Conservation (phyloP, 2,113 vertebrate species). For the Neotragus moschatus region DNA sequence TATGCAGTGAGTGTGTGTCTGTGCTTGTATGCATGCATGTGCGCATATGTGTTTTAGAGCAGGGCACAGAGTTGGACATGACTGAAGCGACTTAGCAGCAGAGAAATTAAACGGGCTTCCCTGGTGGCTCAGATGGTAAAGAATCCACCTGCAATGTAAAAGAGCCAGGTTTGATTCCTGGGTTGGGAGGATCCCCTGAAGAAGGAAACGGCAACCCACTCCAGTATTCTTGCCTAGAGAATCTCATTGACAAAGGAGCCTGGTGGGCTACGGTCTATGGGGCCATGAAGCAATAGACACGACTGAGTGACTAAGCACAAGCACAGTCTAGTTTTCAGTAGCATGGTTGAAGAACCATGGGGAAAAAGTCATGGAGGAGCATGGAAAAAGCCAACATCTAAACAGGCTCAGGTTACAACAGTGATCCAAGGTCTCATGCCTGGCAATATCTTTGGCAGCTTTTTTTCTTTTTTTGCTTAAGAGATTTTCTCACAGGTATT, state of each 20-base stretch:
- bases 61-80: neutral
- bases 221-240: neutral
- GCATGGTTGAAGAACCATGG: neutral
- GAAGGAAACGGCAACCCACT: neutral
- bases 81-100: neutral
- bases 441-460: slow-evolving; percentile 2
- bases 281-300: neutral
- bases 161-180: neutral
- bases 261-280: neutral
- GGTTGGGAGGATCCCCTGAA: neutral
- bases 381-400: neutral
- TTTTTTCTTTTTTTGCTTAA: slow-evolving; percentile 13
- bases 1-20: neutral
- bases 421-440: neutral
- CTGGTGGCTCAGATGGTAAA: neutral
- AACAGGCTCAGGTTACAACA: slow-evolving; percentile 19
- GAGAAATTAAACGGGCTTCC: neutral
- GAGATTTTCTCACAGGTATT: slow-evolving; percentile 34
- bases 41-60: neutral
- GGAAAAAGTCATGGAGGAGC: neutral
- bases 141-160: neutral
- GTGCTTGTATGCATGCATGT: fast-evolving
- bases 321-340: slow-evolving; percentile 12
- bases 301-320: neutral
- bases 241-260: neutral